Evolutionary conservation across 2,888 invertebrate genomes (phyloP), one percentile per base, ranked within the genome.

Genomic region (Drosophila greeni): DNA sequence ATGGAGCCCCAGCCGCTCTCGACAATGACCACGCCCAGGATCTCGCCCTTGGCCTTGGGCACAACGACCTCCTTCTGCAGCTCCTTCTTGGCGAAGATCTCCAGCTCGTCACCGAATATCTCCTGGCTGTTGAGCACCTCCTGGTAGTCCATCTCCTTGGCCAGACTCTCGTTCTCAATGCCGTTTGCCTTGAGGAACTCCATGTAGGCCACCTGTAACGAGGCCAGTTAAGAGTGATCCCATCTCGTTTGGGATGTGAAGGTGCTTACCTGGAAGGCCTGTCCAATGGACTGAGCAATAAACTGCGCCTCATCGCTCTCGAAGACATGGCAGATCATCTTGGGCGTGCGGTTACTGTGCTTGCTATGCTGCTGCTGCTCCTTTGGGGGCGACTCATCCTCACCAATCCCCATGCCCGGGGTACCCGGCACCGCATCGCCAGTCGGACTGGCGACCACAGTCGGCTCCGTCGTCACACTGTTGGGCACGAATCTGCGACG

Each of bases 1-100:
- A 99, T 99, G 24, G 98, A 98, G 26, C 99, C 99, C 99, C 99
- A 99, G 36, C 99, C 99, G 0, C 98, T 98, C 90, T 99, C 99
- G 66, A 99, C 99, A 81, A 99, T 98, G 52, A 99, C 99, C 72
- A 99, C 97, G 16, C 99, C 99, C 39, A 99, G 91, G 72, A 98
- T 97, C 90, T 99, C 99, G 26, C 98, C 97, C 89, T 98, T 98
- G 39, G 96, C 93, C 90, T 99, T 99, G 45, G 99, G 99, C 64
- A 99, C 98, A 55, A 99, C 98, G 72, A 99, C 98, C 91, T 97
- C 97, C 90, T 97, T 97, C 87, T 98, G 98, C 90, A 96, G 93
- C 89, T 98, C 98, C 88, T 98, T 99, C 88, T 98, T 98, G 11
- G 99, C 98, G 88, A 99, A 99, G 94, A 99, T 97, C 88, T 98